Percentiles rank a stretch among this genome's conserved stretches.
phyloP scores from a whole-genome alignment of 2,888 invertebrate species.

The Callinectes sapidus region DNA sequence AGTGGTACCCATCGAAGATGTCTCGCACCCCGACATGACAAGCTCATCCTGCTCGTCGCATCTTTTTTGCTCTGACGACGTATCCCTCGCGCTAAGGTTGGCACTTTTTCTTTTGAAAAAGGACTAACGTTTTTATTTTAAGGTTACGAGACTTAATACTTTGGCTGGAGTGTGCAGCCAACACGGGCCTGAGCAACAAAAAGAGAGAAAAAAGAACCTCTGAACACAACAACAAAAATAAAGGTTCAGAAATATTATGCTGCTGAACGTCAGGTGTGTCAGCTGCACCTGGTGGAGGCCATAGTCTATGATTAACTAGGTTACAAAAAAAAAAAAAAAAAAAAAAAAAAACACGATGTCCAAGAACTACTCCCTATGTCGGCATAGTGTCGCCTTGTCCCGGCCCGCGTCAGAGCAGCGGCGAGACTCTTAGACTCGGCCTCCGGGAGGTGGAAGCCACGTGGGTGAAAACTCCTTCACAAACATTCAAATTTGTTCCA shows the following conservation, averaged over 20 bases:
- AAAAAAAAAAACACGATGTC: background rate
- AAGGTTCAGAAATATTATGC: constrained; percentile 25
- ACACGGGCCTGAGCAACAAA: background rate
- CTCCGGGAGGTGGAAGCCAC: constrained; percentile 27
- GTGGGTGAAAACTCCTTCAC: constrained; percentile 19
- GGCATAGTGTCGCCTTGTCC: background rate
- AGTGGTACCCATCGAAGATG: background rate
- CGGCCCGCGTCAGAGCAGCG: background rate
- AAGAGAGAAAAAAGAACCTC: background rate
- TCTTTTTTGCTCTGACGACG: background rate
- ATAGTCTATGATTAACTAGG: background rate
- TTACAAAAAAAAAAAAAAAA: constrained; percentile 8
- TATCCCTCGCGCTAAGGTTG: constrained; percentile 22
- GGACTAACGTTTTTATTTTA: constrained; percentile 11
- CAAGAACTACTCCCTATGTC: constrained; percentile 19
- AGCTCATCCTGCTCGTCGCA: background rate
- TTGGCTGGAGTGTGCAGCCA: constrained; percentile 29
- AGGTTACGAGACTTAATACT: constrained; percentile 31
- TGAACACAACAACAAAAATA: constrained; percentile 23
- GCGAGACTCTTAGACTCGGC: background rate
- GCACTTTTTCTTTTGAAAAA: constrained; percentile 27
- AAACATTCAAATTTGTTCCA: constrained; percentile 13
- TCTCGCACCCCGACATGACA: constrained; percentile 6
- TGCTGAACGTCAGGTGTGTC: constrained; percentile 27
- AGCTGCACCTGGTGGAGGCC: constrained; percentile 23